A percentile compares a stretch with the other conserved stretches of the same genome.
These are phyloP conservation scores for Boloria selene DNA, from an alignment of 2,888 invertebrate species.

Conservation along the genomic window DNA sequence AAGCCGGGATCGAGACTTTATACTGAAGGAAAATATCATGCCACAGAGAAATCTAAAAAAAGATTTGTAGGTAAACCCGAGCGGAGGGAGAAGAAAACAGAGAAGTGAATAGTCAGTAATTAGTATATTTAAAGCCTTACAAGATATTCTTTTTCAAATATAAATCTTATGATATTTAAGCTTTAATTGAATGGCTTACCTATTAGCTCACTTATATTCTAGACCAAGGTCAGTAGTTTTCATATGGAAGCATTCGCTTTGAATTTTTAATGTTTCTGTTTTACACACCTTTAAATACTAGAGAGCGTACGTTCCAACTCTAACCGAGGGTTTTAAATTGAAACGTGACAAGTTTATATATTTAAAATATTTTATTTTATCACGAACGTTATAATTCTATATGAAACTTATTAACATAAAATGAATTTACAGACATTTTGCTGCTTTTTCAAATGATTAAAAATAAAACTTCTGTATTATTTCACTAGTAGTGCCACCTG, in stretches of 20 bases:
- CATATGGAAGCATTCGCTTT: conserved; percentile 27
- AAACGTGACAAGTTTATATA: background rate
- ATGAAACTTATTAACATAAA: background rate
- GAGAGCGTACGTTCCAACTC: conserved; percentile 4
- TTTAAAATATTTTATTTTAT: background rate
- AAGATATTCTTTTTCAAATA: conserved; percentile 29
- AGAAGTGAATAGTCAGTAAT: no score
- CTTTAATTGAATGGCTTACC: conserved; percentile 21
- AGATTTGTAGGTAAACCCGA: no score
- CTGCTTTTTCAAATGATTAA: background rate
- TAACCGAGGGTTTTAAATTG: conserved; percentile 8
- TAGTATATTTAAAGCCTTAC: background rate
- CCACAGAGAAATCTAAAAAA: no score
- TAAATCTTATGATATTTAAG: conserved; percentile 23
- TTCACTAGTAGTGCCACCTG: no score
- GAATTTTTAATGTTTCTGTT: conserved; percentile 28
- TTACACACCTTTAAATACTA: conserved; percentile 21
- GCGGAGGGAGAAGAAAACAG: no score
- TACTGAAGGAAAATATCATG: no score
- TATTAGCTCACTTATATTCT: conserved; percentile 22
- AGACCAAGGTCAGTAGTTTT: conserved; percentile 33
- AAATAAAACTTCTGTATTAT: background rate
- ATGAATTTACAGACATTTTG: no score
- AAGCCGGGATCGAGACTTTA: no score
- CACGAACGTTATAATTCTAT: background rate